Evolutionary conservation across 2,888 invertebrate genomes (phyloP).

Genomic region (Seladonia tumulorum): DNA sequence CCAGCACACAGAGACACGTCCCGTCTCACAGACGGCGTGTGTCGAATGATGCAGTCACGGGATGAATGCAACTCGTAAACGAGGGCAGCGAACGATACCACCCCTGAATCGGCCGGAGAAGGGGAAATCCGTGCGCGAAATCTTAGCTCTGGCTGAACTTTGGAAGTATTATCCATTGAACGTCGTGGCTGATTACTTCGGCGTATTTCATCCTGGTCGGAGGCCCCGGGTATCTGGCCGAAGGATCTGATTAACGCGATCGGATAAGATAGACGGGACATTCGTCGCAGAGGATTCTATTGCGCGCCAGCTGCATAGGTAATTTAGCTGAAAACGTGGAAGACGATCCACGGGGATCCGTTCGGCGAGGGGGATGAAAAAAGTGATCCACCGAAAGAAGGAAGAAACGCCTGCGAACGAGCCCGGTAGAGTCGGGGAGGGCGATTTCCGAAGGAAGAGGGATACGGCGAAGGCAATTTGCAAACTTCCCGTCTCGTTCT

Average conservation of each 20-base stretch:
- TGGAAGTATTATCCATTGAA: conserved; percentile 21
- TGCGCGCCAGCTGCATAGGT: conserved; percentile 53
- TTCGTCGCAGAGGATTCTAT: conserved; percentile 43
- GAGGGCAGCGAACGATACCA: not conserved
- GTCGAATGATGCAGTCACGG: not conserved
- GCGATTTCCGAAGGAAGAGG: conserved; percentile 47
- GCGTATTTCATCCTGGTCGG: conserved; percentile 27
- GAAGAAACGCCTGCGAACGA: conserved; percentile 35
- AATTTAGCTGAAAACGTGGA: conserved; percentile 36
- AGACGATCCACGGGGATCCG: conserved; percentile 32
- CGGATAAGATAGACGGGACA: conserved; percentile 29
- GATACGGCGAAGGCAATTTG: conserved; percentile 65
- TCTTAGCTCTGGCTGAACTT: not conserved
- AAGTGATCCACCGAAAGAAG: conserved; percentile 2
- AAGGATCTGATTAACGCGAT: conserved; percentile 44
- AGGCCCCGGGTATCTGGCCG: conserved; percentile 17
- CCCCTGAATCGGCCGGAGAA: not conserved
- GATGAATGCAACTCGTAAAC: not conserved
- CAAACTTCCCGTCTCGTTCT: conserved; percentile 63
- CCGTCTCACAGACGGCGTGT: not conserved
- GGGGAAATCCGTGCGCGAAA: not conserved
- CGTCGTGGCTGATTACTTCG: conserved; percentile 24
- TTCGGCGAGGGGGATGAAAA: conserved; percentile 14
- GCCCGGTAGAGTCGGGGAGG: conserved; percentile 16
- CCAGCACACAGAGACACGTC: not conserved